These are phyloP conservation scores for Nomada fucata DNA, from an alignment of 2,888 invertebrate species.

Conservation along the genomic window DNA sequence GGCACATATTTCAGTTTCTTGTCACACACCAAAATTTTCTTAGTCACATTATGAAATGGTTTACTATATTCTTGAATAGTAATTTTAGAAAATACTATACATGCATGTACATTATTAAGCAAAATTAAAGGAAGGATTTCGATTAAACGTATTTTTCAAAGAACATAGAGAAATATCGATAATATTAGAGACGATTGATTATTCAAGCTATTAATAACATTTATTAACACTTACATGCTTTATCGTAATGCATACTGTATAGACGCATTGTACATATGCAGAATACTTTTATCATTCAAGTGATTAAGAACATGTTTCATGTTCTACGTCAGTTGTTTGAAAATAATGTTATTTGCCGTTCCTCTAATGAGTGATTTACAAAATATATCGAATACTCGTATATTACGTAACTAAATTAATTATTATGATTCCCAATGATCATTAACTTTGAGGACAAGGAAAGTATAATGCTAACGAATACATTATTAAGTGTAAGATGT, in stretches of 20 bases:
- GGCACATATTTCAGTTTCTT: too few species aligned
- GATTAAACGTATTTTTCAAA: too few species aligned
- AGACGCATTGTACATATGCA: conserved; percentile 25
- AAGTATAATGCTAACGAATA: neutral
- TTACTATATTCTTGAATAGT: too few species aligned
- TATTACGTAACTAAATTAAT: conserved; percentile 16
- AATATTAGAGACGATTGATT: neutral
- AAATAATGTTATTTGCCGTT: conserved; percentile 33
- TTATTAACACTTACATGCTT: conserved; percentile 54
- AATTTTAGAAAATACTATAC: too few species aligned
- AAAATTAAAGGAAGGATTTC: too few species aligned
- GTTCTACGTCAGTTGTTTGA: conserved; percentile 21
- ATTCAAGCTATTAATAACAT: conserved; percentile 41
- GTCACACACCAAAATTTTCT: too few species aligned
- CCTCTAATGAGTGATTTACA: conserved; percentile 36
- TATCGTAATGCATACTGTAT: conserved; percentile 13
- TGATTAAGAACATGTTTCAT: conserved; percentile 23
- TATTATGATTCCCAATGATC: conserved; percentile 44
- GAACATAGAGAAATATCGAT: too few species aligned
- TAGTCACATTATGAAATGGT: too few species aligned
- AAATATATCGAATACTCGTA: conserved; percentile 26
- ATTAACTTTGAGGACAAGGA: neutral
- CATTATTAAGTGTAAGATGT: neutral
- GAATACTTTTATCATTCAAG: conserved; percentile 17
- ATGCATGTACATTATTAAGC: too few species aligned